Base-by-base conservation (phyloP, 2,113 vertebrate genomes). In the Otis tarda region DNA sequence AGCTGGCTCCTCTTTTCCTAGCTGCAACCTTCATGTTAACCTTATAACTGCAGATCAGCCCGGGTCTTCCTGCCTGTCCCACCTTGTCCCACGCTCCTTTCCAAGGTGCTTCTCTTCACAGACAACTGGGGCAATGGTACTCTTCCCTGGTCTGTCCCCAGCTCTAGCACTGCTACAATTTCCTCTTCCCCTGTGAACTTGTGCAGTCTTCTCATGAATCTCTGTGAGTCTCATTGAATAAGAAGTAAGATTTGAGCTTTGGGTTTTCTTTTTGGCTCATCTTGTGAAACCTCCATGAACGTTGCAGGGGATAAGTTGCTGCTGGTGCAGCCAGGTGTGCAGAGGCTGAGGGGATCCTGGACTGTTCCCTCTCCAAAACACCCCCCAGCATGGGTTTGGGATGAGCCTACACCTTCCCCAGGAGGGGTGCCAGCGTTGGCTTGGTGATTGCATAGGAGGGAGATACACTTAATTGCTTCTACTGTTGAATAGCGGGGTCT, bases 401-500 rank as follows among this genome's bases (percentile, higher is more conserved):
- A 50, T 41, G 27, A 81, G 47, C 35, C 50, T 37, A 6, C 4
- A 1, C 37, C 56, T 76, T 63, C 17, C 53, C 53, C 28, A 55
- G 61, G 31, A 57, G 16, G 22, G 56, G 41, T 87, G 39, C 74
- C 19, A 41, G 39, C 41, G 65, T 53, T 30, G 47, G 47, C 27
- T 67, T 73, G 61, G 7, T 21, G 64, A 3, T 4, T 4, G 3
- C 35, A 14, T 0, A 0, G 30, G 17, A 84, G 43, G 25, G 12
- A 85, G 60, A 31, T 43, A 15, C 5, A 43, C 15, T 43, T 43
- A 43, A 65, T 57, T 64, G 2, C 84, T 52, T 33, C 55, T 52
- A 45, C 18, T 0, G 0, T 27, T 30, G 41, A 56, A 69, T 0
- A 61, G 27, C 0, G 4, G 49, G n/a, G 3, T n/a, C 75, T 79